Base-by-base conservation (phyloP, 2,888 invertebrate species). In the Prosopocoilus inquinatus region DNA sequence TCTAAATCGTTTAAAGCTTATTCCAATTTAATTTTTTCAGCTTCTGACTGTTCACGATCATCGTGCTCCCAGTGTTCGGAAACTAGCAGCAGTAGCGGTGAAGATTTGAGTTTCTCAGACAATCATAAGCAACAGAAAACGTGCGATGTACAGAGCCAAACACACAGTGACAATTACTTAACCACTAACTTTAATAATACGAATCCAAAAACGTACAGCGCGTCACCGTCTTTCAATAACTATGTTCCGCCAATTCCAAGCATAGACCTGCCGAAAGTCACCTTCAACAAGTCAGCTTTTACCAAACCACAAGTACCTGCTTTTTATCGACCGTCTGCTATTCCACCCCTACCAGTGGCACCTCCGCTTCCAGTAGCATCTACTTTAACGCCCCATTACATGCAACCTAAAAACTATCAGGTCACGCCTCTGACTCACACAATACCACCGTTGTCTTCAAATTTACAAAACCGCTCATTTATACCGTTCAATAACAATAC, bases 11-110 rank as follows among this genome's bases (percentile, higher is more conserved):
- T n/a, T n/a, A n/a, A n/a, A n/a, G n/a, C n/a, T n/a, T n/a, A n/a
- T n/a, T n/a, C n/a, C n/a, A n/a, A 47, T 45, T 35, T 15, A 28
- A 55, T 50, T 59, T 69, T 79, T 70, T 73, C 80, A 81, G 88
- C 84, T 64, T 88, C 89, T 0, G 85, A 84, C 41, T 89, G 89
- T 70, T 90, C 90, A 0, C 83, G 84, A 47, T 84, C 88, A 1
- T 88, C 89, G 9, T 85, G 84, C 67, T 88, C 89, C 0, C 82
- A 86, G 57, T 88, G 87, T 61, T 80, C 81, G 1, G 78, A 78
- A 50, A 75, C 76, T 35, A 76, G 75, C 51, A 78, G 75, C 53
- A 70, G 73, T 48, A 76, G 71, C 50, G 77, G 73, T 43, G 77
- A 76, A 53, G 76, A 75, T 59, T 72, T 74, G 47, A 73, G 70